phyloP scores from a whole-genome alignment of 2,888 invertebrate genomes.

The Halictus quadricinctus region DNA sequence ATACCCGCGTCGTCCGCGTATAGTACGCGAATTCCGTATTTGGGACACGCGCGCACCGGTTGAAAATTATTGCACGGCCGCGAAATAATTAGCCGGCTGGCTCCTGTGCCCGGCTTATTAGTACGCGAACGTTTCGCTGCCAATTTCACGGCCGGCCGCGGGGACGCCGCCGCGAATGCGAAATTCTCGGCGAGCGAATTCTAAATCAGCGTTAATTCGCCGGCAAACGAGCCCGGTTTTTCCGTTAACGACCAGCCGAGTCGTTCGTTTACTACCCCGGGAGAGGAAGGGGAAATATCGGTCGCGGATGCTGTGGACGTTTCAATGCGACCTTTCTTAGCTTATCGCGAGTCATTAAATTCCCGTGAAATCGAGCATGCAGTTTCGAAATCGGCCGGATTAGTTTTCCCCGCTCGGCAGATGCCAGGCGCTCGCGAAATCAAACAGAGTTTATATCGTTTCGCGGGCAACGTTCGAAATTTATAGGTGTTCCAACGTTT shows the following conservation, averaged over 20 bases:
- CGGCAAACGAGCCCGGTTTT: constrained; percentile 13
- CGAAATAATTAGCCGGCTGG: constrained; percentile 47
- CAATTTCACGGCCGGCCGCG: constrained; percentile 35
- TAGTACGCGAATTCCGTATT: constrained; percentile 26
- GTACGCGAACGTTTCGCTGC: constrained; percentile 37
- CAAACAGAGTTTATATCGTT: not conserved
- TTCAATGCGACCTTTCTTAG: not conserved
- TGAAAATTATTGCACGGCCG: constrained; percentile 32
- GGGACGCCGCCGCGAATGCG: constrained; percentile 15
- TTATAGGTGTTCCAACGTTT: not conserved
- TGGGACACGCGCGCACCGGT: constrained; percentile 25
- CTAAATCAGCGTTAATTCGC: constrained; percentile 32
- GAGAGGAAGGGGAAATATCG: not conserved
- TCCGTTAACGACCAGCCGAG: constrained; percentile 12
- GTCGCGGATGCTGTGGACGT: constrained; percentile 12
- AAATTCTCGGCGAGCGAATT: constrained; percentile 8
- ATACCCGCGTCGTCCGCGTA: not conserved
- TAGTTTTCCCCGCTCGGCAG: not conserved
- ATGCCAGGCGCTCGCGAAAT: not conserved
- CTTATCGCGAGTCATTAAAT: not conserved
- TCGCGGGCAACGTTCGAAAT: not conserved
- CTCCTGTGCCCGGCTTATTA: constrained; percentile 40
- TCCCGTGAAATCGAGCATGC: not conserved
- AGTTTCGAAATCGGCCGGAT: not conserved
- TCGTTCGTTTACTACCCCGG: not conserved